Evolutionary conservation across 2,888 invertebrate species (phyloP).

Genomic region (Calameuta idolon): DNA sequence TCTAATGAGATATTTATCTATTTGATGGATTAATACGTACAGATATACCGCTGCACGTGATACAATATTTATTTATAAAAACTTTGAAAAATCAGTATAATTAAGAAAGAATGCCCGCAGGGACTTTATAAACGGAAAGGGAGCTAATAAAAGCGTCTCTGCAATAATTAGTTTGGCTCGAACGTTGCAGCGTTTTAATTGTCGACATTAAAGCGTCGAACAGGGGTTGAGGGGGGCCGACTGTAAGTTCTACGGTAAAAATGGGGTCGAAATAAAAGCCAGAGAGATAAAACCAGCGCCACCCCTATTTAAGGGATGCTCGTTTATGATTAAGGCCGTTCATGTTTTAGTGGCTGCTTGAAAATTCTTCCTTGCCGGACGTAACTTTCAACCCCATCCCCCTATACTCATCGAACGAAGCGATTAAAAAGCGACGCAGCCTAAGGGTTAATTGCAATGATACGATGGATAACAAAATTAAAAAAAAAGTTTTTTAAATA

Average conservation of each 20-base stretch:
- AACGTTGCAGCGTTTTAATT: constrained; percentile 50
- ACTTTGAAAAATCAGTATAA: constrained; percentile 12
- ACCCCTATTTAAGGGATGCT: constrained; percentile 51
- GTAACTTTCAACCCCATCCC: background rate
- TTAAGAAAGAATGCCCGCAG: background rate
- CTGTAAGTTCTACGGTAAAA: constrained; percentile 23
- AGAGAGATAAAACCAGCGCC: constrained; percentile 48
- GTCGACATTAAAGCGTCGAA: constrained; percentile 54
- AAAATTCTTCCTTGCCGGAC: constrained; percentile 49
- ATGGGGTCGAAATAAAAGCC: constrained; percentile 50
- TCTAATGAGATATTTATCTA: background rate
- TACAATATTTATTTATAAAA: constrained; percentile 5
- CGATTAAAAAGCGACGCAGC: background rate
- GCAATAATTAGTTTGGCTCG: constrained; percentile 56
- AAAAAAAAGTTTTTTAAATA: too few species aligned
- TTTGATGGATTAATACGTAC: background rate
- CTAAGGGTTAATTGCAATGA: background rate
- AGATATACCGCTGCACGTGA: constrained; percentile 5
- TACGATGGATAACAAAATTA: too few species aligned
- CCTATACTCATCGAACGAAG: background rate
- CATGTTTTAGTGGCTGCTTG: constrained; percentile 48
- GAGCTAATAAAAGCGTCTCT: constrained; percentile 48
- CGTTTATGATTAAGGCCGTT: constrained; percentile 54
- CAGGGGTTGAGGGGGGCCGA: constrained; percentile 25
- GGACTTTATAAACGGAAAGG: background rate